Base-by-base conservation (phyloP, 2,888 invertebrate species). In the Ophioninae sp. region DNA sequence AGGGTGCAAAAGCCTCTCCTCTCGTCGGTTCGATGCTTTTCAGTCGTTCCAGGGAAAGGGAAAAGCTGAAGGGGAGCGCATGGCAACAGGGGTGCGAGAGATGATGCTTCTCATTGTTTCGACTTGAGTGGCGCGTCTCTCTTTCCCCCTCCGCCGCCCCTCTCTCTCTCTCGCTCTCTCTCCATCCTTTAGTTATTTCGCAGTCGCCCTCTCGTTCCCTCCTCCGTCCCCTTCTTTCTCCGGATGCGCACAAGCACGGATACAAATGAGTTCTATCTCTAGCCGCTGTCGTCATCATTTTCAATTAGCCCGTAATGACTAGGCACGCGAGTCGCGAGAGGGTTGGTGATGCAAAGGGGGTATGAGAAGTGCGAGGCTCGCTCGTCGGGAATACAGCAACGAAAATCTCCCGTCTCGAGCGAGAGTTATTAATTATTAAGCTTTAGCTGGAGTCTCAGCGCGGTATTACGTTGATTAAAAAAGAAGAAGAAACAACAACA, bases 281-380 rank as follows among this genome's bases (percentile, higher is more conserved):
- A 68, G 78, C 85, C 67, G 73, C 86, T 87, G 89, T 90, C 91
- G 87, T 89, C 91, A 90, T 90, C 89, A 91, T 91, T 91, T 90
- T 90, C 91, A 91, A 91, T 91, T 91, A 91, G 90, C 86, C 87
- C 79, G 87, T 89, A 91, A 90, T 88, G 90, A 91, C 89, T 88
- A 87, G 85, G 87, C 88, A 87, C 89, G 59, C 20, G 59, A 59
- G 59, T 21, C 85, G 85, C 20, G 77, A 62, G 75, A 44, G 77
- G 69, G 57, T 77, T 68, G 50, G 65, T 30, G 59, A 44, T 20
- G 77, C 50, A 64, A 78, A 82, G 85, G 83, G 87, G 85, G 50
- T 67, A 85, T 37, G 70, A 82, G 79, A 82, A 39, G 13, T 39
- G 79, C 68, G 64, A 79, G 65, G 75, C 67, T 68, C 79, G 85